A percentile compares a stretch with the other conserved stretches of the same genome.
Conservation (phyloP, 2,888 invertebrate genomes). For the Smittia aterrima region DNA sequence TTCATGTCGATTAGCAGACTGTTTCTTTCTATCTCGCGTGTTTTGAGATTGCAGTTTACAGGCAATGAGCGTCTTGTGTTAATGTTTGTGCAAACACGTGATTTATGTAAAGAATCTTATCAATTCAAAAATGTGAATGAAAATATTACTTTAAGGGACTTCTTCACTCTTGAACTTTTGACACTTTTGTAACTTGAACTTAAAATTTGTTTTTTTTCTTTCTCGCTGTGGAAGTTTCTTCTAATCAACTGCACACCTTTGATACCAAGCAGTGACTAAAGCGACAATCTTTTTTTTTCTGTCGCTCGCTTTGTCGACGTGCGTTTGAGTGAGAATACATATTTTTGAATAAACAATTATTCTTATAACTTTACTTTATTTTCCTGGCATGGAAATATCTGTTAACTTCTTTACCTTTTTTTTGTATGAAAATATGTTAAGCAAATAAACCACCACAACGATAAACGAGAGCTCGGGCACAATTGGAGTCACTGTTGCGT, state of each 20-base stretch:
- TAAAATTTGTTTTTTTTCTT: too few relatives aligned
- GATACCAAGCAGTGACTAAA: conserved; percentile 33
- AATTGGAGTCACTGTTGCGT: conserved; percentile 28
- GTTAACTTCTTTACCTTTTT: conserved; percentile 13
- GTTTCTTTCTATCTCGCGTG: background rate
- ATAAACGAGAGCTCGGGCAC: background rate
- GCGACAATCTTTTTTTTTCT: background rate
- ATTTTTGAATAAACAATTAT: conserved; percentile 40
- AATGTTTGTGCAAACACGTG: conserved; percentile 7
- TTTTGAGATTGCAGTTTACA: background rate
- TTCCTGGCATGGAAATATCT: conserved; percentile 9
- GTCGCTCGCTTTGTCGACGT: background rate
- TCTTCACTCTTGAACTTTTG: too few relatives aligned
- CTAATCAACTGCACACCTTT: conserved; percentile 34
- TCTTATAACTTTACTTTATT: conserved; percentile 30
- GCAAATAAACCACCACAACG: conserved; percentile 40
- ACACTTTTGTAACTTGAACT: background rate
- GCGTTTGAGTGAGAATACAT: conserved; percentile 28
- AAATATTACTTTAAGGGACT: too few relatives aligned
- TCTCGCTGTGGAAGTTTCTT: background rate
- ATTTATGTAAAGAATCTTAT: background rate
- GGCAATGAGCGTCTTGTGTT: background rate
- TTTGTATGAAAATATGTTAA: conserved; percentile 41
- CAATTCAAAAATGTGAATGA: too few relatives aligned
- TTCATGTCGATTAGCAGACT: background rate